Evolutionary conservation across 1,140 invertebrate species (phyloP).

Genomic region (Bombyx mori): DNA sequence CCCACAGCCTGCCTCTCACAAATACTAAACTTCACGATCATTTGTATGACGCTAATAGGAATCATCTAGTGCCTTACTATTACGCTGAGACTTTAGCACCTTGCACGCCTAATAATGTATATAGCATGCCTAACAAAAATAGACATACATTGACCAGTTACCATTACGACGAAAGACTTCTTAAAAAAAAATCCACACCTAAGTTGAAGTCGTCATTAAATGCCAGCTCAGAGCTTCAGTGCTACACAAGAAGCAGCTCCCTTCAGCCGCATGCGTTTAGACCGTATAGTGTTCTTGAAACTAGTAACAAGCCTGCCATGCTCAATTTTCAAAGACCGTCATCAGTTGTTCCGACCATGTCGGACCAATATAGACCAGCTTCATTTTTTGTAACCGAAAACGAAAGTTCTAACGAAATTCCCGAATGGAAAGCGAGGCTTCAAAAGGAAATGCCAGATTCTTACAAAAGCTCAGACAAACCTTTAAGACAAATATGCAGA

Average conservation of each 20-base stretch:
- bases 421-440: constrained; percentile 49
- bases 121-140: constrained; percentile 46
- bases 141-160: constrained; percentile 42
- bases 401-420: constrained; percentile 38
- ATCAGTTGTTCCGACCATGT: constrained; percentile 43
- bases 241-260: constrained; percentile 32
- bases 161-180: constrained; percentile 44
- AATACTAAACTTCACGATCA: constrained; percentile 46
- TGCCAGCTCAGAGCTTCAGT: constrained; percentile 35
- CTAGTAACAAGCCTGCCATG: constrained; percentile 37
- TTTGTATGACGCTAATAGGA: constrained; percentile 60
- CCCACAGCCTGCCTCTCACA: constrained; percentile 34
- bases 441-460: constrained; percentile 42
- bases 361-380: constrained; percentile 54
- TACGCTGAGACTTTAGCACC: constrained; percentile 59
- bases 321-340: constrained; percentile 46
- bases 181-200: constrained; percentile 32
- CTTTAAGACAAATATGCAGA: constrained; percentile 44
- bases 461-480: constrained; percentile 36
- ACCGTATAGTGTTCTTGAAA: constrained; percentile 58
- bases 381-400: constrained; percentile 50
- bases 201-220: constrained; percentile 34
- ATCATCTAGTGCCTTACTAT: constrained; percentile 63
- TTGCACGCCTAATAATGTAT: constrained; percentile 55
- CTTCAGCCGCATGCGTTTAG: constrained; percentile 34